These are phyloP conservation scores for Coregonus sp. DNA, from an alignment of 2,797 vertebrate genomes.

Conservation along the genomic window DNA sequence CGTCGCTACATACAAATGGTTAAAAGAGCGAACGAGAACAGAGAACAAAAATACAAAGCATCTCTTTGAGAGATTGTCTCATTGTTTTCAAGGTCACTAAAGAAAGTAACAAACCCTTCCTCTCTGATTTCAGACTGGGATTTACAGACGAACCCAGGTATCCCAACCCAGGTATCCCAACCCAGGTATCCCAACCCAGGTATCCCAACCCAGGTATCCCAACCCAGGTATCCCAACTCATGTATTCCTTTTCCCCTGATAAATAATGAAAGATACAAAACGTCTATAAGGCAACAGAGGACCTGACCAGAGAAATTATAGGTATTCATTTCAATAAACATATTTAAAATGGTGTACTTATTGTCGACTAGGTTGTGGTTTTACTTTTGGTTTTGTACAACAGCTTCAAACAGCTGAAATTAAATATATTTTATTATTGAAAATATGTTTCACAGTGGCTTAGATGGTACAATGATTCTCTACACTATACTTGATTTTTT, in stretches of 20 bases:
- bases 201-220: too few relatives aligned
- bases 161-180: too few relatives aligned
- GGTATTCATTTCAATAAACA: conserved; percentile 53
- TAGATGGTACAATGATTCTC: too few relatives aligned
- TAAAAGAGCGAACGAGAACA: conserved; percentile 34
- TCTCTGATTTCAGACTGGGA: conserved; percentile 51
- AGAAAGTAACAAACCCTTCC: conserved; percentile 54
- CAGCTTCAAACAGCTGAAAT: too few relatives aligned
- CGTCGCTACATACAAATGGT: background rate
- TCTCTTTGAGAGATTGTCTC: conserved; percentile 47
- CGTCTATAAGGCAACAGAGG: conserved; percentile 64
- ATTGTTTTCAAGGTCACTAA: conserved; percentile 68
- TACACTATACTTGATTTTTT: too few relatives aligned
- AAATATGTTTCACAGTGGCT: too few relatives aligned
- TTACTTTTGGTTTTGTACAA: too few relatives aligned
- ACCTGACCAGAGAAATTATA: conserved; percentile 38
- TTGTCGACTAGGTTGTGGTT: conserved; percentile 24
- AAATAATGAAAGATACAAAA: conserved; percentile 63
- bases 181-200: too few relatives aligned
- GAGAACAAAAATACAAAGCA: conserved; percentile 53
- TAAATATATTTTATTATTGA: too few relatives aligned
- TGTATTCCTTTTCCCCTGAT: conserved; percentile 53
- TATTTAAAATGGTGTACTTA: conserved; percentile 49
- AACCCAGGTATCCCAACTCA: conserved; percentile 37
- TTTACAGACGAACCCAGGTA: conserved; percentile 49